A percentile compares a stretch with the other conserved stretches of the same genome.
phyloP scores from a whole-genome alignment of 2,797 vertebrate species.

The Sebastes melanostomus region DNA sequence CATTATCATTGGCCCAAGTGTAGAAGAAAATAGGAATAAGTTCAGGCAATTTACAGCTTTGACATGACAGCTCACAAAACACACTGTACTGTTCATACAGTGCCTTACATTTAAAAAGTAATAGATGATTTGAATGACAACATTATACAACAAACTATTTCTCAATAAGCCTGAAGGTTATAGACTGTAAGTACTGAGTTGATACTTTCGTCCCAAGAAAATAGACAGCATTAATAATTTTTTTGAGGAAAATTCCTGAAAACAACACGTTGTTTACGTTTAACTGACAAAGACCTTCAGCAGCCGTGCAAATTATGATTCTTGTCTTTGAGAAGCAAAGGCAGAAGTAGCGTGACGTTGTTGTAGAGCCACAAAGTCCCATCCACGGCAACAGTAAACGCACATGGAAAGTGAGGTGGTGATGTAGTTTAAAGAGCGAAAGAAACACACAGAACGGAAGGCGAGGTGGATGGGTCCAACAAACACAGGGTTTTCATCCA shows the following conservation, averaged over 20 bases:
- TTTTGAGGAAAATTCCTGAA: not conserved
- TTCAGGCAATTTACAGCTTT: not conserved
- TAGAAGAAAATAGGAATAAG: not conserved
- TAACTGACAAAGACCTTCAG: not conserved
- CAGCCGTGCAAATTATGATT: not conserved
- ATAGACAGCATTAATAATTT: not conserved
- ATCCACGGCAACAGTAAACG: no score
- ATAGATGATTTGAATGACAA: not conserved
- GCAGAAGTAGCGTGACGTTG: not conserved
- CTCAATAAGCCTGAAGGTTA: not conserved
- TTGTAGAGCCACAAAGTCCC: not conserved
- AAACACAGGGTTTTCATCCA: no score
- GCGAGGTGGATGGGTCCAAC: no score
- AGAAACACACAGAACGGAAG: rapidly evolving
- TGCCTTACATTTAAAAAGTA: not conserved
- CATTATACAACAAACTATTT: not conserved
- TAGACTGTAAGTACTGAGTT: not conserved
- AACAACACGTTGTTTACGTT: not conserved
- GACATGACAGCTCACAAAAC: not conserved
- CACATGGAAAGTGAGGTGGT: no score
- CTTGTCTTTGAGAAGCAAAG: not conserved
- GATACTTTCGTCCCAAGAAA: not conserved
- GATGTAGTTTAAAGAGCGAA: no score
- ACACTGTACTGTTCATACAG: not conserved
- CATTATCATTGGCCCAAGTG: not conserved